Conservation (phyloP, 2,113 vertebrate species). For the Malurus elegans region DNA sequence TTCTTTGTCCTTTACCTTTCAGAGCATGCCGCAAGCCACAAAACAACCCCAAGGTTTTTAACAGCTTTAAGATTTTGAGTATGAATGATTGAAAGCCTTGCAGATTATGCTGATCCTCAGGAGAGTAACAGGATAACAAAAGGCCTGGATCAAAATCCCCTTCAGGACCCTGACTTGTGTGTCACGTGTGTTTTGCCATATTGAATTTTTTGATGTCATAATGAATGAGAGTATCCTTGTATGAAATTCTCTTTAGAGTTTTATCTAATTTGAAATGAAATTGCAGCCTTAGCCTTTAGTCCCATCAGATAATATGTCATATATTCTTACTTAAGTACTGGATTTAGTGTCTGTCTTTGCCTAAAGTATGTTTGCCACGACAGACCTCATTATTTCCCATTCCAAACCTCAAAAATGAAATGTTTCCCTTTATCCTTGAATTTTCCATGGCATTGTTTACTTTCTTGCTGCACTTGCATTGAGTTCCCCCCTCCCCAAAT, state of each 20-base stretch:
- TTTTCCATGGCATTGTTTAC: background rate
- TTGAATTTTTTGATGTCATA: background rate
- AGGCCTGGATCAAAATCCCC: background rate
- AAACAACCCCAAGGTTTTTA: background rate
- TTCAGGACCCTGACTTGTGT: background rate
- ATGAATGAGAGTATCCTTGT: background rate
- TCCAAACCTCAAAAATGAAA: background rate
- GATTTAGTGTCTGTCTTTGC: background rate
- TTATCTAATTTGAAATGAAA: background rate
- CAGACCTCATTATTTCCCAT: background rate
- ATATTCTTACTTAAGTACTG: background rate
- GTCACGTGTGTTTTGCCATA: background rate
- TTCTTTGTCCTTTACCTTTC: background rate
- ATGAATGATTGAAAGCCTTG: background rate
- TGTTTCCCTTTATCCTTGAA: background rate
- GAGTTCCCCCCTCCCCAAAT: rapidly evolving
- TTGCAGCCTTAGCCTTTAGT: background rate
- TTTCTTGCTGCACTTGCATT: background rate
- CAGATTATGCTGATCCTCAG: background rate
- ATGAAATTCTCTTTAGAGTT: background rate
- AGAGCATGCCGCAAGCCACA: background rate
- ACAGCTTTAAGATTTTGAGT: background rate
- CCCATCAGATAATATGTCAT: background rate
- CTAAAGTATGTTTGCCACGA: background rate
- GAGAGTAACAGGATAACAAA: background rate